Conservation (phyloP, 2,888 invertebrate species). For the Axea sp. region DNA sequence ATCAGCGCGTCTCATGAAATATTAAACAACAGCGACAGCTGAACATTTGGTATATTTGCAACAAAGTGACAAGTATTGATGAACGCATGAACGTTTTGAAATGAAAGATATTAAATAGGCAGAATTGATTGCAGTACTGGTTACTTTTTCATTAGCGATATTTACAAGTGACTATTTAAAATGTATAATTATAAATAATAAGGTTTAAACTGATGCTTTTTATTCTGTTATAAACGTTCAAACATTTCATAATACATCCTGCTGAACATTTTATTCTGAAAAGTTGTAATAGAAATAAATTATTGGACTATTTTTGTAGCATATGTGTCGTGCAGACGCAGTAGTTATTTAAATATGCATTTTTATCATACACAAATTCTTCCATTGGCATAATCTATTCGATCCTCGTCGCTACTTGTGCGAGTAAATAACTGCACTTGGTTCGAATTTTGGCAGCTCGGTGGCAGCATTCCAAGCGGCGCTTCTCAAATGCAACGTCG, state of each 20-base stretch:
- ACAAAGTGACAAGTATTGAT: slow-evolving; percentile 16
- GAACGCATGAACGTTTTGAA: not conserved
- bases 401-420: slow-evolving; percentile 5
- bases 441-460: slow-evolving; percentile 59
- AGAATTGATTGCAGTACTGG: too few species aligned
- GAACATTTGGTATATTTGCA: slow-evolving; percentile 24
- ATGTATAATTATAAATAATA: too few species aligned
- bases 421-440: slow-evolving; percentile 51
- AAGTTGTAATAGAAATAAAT: too few species aligned
- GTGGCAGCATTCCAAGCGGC: slow-evolving; percentile 67
- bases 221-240: too few species aligned
- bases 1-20: slow-evolving; percentile 40
- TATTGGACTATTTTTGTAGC: too few species aligned
- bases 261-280: too few species aligned
- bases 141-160: too few species aligned
- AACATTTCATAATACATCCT: too few species aligned
- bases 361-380: not conserved
- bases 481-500: slow-evolving; percentile 35
- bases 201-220: too few species aligned
- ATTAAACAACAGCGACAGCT: slow-evolving; percentile 29
- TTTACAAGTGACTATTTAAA: too few species aligned
- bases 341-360: too few species aligned
- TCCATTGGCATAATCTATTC: not conserved
- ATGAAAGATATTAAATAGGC: not conserved
- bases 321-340: too few species aligned